Evolutionary conservation across 2,113 vertebrate species (phyloP).

Genomic region (Clinocottus analis): DNA sequence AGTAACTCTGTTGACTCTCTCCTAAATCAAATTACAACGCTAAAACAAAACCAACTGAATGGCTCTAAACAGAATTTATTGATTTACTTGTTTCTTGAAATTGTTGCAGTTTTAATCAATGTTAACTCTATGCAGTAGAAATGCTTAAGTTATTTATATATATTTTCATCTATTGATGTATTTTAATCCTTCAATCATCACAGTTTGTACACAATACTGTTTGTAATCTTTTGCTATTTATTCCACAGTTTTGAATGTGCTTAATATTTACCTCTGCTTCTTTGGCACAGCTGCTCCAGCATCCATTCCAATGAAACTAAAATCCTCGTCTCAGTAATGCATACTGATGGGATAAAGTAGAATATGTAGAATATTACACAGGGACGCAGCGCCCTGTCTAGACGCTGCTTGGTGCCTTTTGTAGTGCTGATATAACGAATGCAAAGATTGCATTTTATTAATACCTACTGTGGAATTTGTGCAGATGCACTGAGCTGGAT

Average conservation of each 20-base stretch:
- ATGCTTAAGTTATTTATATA: slow-evolving; percentile 51
- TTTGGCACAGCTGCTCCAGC: slow-evolving; percentile 35
- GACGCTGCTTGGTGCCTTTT: slow-evolving; percentile 47
- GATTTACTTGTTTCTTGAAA: slow-evolving; percentile 30
- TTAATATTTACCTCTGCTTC: slow-evolving; percentile 43
- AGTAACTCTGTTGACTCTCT: slow-evolving; percentile 54
- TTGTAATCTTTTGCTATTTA: slow-evolving; percentile 43
- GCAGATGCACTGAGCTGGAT: slow-evolving; percentile 24
- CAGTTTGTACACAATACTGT: slow-evolving; percentile 37
- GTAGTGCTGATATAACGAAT: slow-evolving; percentile 37
- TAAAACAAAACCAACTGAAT: slow-evolving; percentile 43
- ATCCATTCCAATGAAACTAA: slow-evolving; percentile 16
- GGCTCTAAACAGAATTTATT: slow-evolving; percentile 36
- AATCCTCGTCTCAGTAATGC: slow-evolving; percentile 13
- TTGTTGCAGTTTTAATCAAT: slow-evolving; percentile 42
- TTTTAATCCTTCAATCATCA: slow-evolving; percentile 18
- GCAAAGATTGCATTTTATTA: slow-evolving; percentile 36
- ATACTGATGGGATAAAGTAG: slow-evolving; percentile 15
- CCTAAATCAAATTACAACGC: slow-evolving; percentile 54
- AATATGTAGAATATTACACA: slow-evolving; percentile 26
- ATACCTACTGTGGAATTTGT: neutral
- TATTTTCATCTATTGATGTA: slow-evolving; percentile 35
- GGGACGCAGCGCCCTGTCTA: slow-evolving; percentile 17
- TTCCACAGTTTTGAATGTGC: slow-evolving; percentile 35
- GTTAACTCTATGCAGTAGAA: slow-evolving; percentile 50